Base-by-base conservation (phyloP, 2,888 invertebrate genomes). In the Phyllotreta striolata region DNA sequence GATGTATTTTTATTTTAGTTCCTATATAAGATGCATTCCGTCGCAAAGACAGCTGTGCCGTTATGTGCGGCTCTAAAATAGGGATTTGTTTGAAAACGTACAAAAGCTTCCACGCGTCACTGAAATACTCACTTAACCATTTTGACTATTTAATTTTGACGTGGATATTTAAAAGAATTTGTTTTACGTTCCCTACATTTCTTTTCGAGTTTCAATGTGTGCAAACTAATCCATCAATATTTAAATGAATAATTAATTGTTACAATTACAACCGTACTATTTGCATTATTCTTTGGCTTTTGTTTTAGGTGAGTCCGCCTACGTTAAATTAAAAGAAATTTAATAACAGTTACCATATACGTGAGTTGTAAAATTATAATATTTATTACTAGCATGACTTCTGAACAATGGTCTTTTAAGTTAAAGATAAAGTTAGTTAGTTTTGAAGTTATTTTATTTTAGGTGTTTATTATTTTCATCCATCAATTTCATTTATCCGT, bases 1-100 rank as follows among this genome's bases (percentile, higher is more conserved):
- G 46, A 54, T 52, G 56, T 66, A 66, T 66, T 66, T 63, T 66
- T 63, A 63, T 66, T 63, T 66, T 52, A 44, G 54, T 52, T n/a
- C 24, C 24, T 24, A 40, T 55, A 43, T 46, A 55, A 62, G 56
- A 57, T 41, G 44, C 61, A 65, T 65, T 65, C 65, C 62, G 49
- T 52, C 35, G 56, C 49, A 54, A 38, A 60, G 56, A 38, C 59
- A 59, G 59, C 59, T 59, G 59, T 49, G 14, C 35, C 35, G 41
- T 59, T 51, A 40, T 59, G 62, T 62, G 52, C 64, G 51, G 54
- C 64, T 64, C 59, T 55, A 66, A 64, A 64, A 24, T 64, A 64
- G 57, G 61, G 43, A 47, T 63, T 63, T 63, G 66, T 52, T 52
- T 52, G 52, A 52, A 52, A 52, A 52, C 35, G 52, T 52, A 52